Evolutionary conservation across 2,888 invertebrate genomes (phyloP).

Genomic region (Drosophila barbarae): DNA sequence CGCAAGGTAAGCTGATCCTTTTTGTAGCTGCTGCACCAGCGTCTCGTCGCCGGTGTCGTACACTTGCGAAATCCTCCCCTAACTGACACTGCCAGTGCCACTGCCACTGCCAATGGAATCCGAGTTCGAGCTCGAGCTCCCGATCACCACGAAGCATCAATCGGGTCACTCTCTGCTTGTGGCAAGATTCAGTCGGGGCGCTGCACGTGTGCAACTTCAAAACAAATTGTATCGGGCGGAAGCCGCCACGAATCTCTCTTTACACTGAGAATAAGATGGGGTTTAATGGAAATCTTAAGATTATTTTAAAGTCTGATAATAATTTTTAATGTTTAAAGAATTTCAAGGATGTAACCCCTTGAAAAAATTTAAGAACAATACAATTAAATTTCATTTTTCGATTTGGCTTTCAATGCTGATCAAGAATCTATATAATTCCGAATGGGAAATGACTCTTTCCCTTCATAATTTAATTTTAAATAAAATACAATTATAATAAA

Average conservation of each 20-base stretch:
- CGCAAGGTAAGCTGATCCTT: slow-evolving; percentile 78
- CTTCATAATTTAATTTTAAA: not conserved
- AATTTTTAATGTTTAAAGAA: too few species aligned
- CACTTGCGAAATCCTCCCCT: slow-evolving; percentile 74
- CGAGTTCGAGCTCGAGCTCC: slow-evolving; percentile 15
- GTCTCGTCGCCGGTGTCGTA: slow-evolving; percentile 43
- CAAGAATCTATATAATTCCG: not conserved
- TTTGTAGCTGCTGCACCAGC: slow-evolving; percentile 68
- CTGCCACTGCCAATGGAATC: slow-evolving; percentile 24
- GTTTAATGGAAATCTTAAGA: not conserved
- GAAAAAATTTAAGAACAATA: not conserved
- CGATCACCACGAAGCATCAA: slow-evolving; percentile 57
- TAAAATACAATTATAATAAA: not conserved
- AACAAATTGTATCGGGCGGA: slow-evolving; percentile 46
- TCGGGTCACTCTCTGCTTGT: slow-evolving; percentile 58
- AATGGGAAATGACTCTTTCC: not conserved
- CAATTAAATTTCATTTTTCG: not conserved
- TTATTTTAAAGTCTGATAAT: not conserved
- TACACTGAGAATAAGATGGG: slow-evolving; percentile 44
- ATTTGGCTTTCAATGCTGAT: not conserved
- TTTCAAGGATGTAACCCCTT: too few species aligned
- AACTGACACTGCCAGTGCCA: slow-evolving; percentile 65
- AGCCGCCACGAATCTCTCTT: slow-evolving; percentile 31
- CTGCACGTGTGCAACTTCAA: slow-evolving; percentile 54
- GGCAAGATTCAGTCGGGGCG: slow-evolving; percentile 48